These are phyloP conservation scores for Cheilosia impressa DNA, from an alignment of 2,888 invertebrate species.

Conservation along the genomic window DNA sequence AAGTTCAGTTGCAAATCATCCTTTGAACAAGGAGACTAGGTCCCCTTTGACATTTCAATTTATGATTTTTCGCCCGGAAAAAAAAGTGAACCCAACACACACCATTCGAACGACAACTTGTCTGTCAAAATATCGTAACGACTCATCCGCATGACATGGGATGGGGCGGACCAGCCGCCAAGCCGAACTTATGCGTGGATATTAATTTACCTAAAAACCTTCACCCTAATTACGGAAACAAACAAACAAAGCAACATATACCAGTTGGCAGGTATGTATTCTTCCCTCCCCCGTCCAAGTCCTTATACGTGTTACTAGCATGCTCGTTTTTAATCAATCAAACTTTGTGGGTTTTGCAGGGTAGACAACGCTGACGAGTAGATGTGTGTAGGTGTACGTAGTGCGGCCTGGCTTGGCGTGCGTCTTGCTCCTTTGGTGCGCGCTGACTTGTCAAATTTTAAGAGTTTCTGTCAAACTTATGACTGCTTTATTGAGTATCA, in stretches of 20 bases:
- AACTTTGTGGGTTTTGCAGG: conserved; percentile 49
- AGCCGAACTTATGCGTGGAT: conserved; percentile 60
- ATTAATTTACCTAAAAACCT: conserved; percentile 74
- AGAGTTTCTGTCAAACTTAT: conserved; percentile 72
- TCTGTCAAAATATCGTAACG: conserved; percentile 73
- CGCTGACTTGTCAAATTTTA: conserved; percentile 73
- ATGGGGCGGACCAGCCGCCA: conserved; percentile 21
- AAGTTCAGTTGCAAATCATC: conserved; percentile 38
- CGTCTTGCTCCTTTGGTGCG: conserved; percentile 41
- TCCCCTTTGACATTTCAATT: conserved; percentile 65
- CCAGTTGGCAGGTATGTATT: not conserved
- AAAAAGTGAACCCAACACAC: no score
- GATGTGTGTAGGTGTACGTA: conserved; percentile 10
- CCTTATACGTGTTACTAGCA: conserved; percentile 68
- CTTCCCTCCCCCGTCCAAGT: conserved; percentile 9
- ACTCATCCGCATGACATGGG: conserved; percentile 67
- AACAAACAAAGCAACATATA: conserved; percentile 57
- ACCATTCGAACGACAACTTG: conserved; percentile 49
- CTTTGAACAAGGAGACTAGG: conserved; percentile 11
- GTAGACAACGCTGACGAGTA: not conserved
- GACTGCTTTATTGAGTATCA: conserved; percentile 73
- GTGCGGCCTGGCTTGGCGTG: conserved; percentile 61
- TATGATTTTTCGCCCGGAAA: conserved; percentile 35
- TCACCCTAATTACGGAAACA: conserved; percentile 72
- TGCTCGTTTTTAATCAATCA: conserved; percentile 74